These are phyloP conservation scores for Hephaestus fuliginosus DNA, from an alignment of 2,797 vertebrate genomes.

Conservation along the genomic window DNA sequence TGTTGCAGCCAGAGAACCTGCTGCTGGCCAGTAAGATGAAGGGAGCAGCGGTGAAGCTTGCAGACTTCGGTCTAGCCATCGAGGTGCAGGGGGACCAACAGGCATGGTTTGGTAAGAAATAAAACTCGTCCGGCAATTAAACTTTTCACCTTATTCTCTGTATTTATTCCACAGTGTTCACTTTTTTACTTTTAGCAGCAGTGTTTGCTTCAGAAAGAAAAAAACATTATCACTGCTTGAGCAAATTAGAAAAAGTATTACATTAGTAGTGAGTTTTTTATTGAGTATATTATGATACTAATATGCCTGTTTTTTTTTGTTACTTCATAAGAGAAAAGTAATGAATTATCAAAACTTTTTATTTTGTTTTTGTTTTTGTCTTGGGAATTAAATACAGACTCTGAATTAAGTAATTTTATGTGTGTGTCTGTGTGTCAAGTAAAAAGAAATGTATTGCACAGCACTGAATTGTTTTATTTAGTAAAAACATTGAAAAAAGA, in stretches of 20 bases:
- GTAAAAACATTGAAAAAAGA: neutral
- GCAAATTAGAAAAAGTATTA: neutral
- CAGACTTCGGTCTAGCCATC: conserved; percentile 98
- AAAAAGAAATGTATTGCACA: neutral
- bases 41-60: conserved; percentile 97
- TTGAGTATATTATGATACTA: neutral
- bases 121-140: neutral
- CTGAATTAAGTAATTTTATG: neutral
- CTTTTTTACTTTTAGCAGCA: neutral
- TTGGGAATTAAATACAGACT: neutral
- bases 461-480: neutral
- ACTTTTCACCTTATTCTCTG: neutral
- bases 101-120: conserved; percentile 97
- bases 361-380: neutral
- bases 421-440: neutral
- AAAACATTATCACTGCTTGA: neutral
- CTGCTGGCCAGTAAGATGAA: conserved; percentile 99
- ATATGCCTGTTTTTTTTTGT: neutral
- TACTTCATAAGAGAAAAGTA: neutral
- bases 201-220: neutral
- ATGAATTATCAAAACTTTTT: neutral
- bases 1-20: conserved; percentile 94
- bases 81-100: conserved; percentile 99
- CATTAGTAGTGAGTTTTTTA: neutral
- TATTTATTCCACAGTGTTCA: neutral